Conservation (phyloP, 2,797 vertebrate genomes). For the Merluccius polli region DNA sequence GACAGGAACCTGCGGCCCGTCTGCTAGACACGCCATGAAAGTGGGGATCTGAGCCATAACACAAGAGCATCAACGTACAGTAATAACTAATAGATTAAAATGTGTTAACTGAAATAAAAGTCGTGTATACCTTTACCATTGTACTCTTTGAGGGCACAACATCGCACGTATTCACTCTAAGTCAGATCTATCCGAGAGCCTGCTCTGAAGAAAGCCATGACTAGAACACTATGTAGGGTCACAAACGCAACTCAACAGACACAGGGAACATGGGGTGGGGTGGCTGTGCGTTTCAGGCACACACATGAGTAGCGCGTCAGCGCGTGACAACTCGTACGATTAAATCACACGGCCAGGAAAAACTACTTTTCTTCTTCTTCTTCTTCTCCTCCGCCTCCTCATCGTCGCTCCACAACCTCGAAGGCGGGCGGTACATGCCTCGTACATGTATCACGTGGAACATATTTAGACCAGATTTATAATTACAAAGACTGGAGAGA, state of each 20-base stretch:
- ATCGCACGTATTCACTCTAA: constrained; percentile 54
- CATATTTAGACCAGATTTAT: constrained; percentile 37
- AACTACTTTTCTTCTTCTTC: constrained; percentile 31
- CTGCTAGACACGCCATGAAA: constrained; percentile 45
- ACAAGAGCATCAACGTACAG: constrained; percentile 62
- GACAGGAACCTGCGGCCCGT: constrained; percentile 39
- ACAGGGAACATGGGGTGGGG: constrained; percentile 23
- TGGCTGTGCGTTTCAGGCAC: constrained; percentile 58
- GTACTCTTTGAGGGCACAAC: constrained; percentile 46
- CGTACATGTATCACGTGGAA: constrained; percentile 37
- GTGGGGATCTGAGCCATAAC: constrained; percentile 69
- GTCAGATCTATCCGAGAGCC: constrained; percentile 74
- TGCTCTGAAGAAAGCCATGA: constrained; percentile 73
- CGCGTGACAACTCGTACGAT: constrained; percentile 47
- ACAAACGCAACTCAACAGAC: constrained; percentile 39
- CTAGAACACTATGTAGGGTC: constrained; percentile 60
- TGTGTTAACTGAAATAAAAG: constrained; percentile 32
- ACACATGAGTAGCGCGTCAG: constrained; percentile 50
- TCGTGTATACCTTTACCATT: constrained; percentile 24
- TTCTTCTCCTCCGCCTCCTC: background rate
- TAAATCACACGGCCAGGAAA: constrained; percentile 56
- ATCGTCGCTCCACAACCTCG: constrained; percentile 42
- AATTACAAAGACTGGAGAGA: constrained; percentile 36
- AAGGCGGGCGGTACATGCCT: constrained; percentile 43
- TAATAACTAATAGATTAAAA: constrained; percentile 51